Base-by-base conservation (phyloP, 2,113 vertebrate species). In the Oreocharis arfaki region DNA sequence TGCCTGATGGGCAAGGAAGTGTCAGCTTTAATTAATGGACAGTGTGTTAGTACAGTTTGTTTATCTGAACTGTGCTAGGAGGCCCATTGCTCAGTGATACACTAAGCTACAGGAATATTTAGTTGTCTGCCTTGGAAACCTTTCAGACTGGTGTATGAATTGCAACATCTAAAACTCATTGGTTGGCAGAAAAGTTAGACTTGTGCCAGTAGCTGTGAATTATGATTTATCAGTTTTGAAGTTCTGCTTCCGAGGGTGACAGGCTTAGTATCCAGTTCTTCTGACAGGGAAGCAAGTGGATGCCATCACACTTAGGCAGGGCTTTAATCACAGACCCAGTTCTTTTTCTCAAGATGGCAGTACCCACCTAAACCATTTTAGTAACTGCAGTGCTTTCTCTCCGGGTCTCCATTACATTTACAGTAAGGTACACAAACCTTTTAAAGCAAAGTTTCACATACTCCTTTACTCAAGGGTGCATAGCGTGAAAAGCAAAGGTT, bases 11-110 rank as follows among this genome's bases (percentile, higher is more conserved):
- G 78, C 78, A 87, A 23, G 56, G 57, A 91, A 93, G 42, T 4
- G 19, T 92, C 83, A 84, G 49, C 37, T 92, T 96, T 93, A 96
- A 93, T 95, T 93, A 93, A 85, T 57, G 76, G 33, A 55, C 24
- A 50, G 68, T 55, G 60, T 84, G 83, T 84, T 79, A 69, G 55
- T 90, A 85, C 47, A 46, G 71, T 74, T 80, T 44, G 41, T 85
- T 87, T 5, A 1, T 80, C 61, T 47, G 35, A 90, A 59, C 42
- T 63, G 47, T 83, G 85, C 39, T 84, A 37, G 47, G 59, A 86
- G 59, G 39, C 65, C 41, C 28, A 41, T 32, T 68, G 61, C 79
- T 79, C 47, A 65, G 75, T 73, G 63, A 30, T 85, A 57, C 13
- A 20, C 39, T 59, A 83, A 90, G 39, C 14, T 83, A 32, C 24